Percentiles rank a stretch among this genome's conserved stretches.
Evolutionary conservation across 2,797 vertebrate genomes (phyloP).

Genomic region (Bufotes viridis): DNA sequence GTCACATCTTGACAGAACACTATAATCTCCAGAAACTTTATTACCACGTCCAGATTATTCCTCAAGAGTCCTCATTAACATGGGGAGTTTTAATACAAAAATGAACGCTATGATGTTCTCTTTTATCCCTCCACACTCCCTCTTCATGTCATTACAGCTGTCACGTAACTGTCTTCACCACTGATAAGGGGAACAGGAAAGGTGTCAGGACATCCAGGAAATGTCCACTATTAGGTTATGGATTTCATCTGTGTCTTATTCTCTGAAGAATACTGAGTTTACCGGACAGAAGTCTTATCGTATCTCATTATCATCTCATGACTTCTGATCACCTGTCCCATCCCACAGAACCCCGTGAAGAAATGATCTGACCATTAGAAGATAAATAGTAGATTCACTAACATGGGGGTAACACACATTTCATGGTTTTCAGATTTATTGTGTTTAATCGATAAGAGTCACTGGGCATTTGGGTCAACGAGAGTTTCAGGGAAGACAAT

Average conservation of each 20-base stretch:
- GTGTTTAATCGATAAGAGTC: neutral
- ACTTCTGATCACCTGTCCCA: neutral
- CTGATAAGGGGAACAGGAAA: constrained; percentile 4
- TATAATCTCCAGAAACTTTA: constrained; percentile 34
- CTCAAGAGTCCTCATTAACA: constrained; percentile 56
- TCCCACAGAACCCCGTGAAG: neutral
- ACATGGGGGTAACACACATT: neutral
- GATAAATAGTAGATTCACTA: neutral
- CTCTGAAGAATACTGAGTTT: neutral
- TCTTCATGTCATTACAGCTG: constrained; percentile 10
- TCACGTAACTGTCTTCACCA: neutral
- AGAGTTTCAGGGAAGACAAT: neutral
- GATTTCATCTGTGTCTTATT: neutral
- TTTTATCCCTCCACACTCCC: constrained; percentile 21
- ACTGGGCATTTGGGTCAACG: neutral
- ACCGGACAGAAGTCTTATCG: neutral
- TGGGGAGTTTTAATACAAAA: constrained; percentile 33
- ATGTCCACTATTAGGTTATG: constrained; percentile 1
- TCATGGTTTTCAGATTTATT: neutral
- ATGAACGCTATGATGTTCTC: constrained; percentile 48
- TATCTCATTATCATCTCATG: neutral
- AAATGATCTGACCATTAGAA: neutral
- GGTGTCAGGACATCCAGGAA: neutral
- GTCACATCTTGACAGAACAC: constrained; percentile 26
- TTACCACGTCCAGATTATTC: constrained; percentile 38